Base-by-base conservation (phyloP, 2,113 vertebrate species). In the Trematocara nigrifrons region DNA sequence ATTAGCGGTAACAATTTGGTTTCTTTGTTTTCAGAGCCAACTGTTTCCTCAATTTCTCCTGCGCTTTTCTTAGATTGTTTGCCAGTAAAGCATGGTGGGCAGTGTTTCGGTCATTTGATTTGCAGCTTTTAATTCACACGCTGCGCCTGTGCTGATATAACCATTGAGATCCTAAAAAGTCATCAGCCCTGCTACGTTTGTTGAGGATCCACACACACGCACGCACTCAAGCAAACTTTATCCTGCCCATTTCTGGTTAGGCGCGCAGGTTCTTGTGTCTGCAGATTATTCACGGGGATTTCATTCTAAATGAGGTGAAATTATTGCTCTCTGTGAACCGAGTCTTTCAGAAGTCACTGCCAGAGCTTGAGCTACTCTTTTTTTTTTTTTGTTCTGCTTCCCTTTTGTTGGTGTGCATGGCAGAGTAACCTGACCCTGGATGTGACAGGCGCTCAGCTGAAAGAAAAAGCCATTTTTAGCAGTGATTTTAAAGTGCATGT, bases 231-330 rank as follows among this genome's bases (percentile, higher is more conserved):
- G 85, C 86, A 82, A 84, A 86, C 82, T 89, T 79, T 81, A 87
- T 91, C 79, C 82, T 57, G 52, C 49, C 40, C 77, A 38, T 57
- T 81, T 74, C 3, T 61, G 52, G 77, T 86, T 42, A 83, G 76
- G n/a, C 51, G 54, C 33, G 80, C 81, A 56, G 83, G 59, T 84
- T 92, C 90, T 89, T 82, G 84, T 91, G 81, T 91, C 84, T 77
- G 54, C 84, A 93, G 91, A 94, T 94, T 95, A 92, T 92, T 93
- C 94, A 93, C 71, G 66, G 90, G 86, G 92, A 93, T 95, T 92
- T 95, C 40, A 11, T 87, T 80, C 87, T 93, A 88, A 93, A 91
- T 90, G 81, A 86, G 87, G 77, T 90, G 83, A 91, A 86, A 86
- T 89, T 82, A 93, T 92, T 94, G 82, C 81, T 82, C 42, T 92